phyloP scores from a whole-genome alignment of 2,113 vertebrate species.

The Crypturellus undulatus region DNA sequence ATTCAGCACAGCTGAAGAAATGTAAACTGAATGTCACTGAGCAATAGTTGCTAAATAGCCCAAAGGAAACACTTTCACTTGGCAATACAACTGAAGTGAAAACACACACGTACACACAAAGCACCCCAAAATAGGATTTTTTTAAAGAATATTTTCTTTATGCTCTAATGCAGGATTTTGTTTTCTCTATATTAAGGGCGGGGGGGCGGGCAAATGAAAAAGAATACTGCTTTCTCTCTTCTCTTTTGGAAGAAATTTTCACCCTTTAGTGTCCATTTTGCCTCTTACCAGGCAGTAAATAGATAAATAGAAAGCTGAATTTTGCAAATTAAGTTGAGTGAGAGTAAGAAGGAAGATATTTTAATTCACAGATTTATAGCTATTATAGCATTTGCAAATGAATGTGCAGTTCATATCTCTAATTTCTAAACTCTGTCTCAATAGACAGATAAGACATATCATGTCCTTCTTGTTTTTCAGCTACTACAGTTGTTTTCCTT shows the following conservation, averaged over 20 bases:
- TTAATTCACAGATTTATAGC: not conserved
- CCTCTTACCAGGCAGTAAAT: not conserved
- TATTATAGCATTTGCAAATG: not conserved
- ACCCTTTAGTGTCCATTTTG: not conserved
- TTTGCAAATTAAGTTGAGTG: not conserved
- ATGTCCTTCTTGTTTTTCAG: not conserved
- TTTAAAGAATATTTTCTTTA: not conserved
- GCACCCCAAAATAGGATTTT: not conserved
- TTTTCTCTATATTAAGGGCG: not conserved
- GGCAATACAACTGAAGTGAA: not conserved
- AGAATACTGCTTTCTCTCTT: not conserved
- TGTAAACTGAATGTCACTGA: not conserved
- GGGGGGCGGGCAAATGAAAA: no score
- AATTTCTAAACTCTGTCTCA: not conserved
- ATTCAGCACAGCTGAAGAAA: not conserved
- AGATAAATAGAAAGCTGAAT: not conserved
- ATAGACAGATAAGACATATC: not conserved
- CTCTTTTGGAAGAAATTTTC: not conserved
- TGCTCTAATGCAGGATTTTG: not conserved
- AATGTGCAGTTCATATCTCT: not conserved
- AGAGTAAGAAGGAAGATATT: not conserved
- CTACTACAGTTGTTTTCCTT: not conserved
- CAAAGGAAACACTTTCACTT: not conserved
- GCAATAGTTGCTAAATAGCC: not conserved
- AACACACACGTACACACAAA: not conserved